Conservation (phyloP, 2,888 invertebrate genomes). For the Chloromyia formosa region DNA sequence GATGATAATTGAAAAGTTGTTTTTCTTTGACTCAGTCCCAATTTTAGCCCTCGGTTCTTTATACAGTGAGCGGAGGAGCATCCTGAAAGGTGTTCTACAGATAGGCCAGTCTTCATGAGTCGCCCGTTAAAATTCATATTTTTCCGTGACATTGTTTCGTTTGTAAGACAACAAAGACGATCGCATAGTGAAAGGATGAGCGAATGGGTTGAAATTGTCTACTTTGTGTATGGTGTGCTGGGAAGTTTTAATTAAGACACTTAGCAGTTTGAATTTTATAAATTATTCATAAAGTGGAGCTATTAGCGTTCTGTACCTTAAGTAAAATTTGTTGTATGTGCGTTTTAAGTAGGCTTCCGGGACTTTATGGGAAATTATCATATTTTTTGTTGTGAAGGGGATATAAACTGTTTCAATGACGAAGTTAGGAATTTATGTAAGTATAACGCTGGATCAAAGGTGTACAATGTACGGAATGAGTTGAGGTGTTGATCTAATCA, state of each 20-base stretch:
- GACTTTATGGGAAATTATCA: no score
- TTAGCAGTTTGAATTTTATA: slow-evolving; percentile 48
- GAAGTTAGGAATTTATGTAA: no score
- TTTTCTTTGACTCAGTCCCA: slow-evolving; percentile 23
- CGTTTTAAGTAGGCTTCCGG: not conserved
- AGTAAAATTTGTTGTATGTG: not conserved
- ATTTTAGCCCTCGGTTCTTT: not conserved
- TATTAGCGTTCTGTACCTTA: not conserved
- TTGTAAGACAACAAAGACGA: not conserved
- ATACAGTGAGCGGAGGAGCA: not conserved
- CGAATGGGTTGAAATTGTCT: no score
- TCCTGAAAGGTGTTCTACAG: not conserved
- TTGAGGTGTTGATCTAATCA: no score
- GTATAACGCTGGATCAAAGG: no score
- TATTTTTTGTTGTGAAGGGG: no score
- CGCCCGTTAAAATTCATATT: not conserved
- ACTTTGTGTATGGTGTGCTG: slow-evolving; percentile 4
- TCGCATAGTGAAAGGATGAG: not conserved
- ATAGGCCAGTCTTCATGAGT: not conserved
- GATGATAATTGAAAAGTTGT: slow-evolving; percentile 49
- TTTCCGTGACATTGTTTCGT: slow-evolving; percentile 7
- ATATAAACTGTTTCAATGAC: no score
- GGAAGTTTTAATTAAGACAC: slow-evolving; percentile 49
- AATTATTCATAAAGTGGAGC: slow-evolving; percentile 47
- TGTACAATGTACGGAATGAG: no score